Conservation (phyloP, 2,888 invertebrate genomes). For the Temnothorax rugatulus region DNA sequence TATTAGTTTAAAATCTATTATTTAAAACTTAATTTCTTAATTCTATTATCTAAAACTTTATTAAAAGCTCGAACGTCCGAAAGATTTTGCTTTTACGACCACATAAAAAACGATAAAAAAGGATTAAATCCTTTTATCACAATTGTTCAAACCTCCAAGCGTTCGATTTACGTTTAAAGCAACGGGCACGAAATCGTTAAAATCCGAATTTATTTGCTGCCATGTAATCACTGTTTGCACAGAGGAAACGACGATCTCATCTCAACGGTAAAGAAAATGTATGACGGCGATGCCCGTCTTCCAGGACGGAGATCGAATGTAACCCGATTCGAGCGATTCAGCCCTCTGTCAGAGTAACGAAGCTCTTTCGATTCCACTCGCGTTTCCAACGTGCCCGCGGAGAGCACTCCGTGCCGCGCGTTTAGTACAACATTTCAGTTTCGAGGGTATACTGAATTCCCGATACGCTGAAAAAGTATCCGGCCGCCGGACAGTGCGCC, state of each 20-base stretch:
- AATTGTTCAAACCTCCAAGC: background rate
- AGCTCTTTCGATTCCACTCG: conserved; percentile 71
- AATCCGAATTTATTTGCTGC: conserved; percentile 25
- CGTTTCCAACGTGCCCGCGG: conserved; percentile 56
- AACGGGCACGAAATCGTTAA: conserved; percentile 22
- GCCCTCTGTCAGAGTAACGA: conserved; percentile 62
- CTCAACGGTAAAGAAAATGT: conserved; percentile 44
- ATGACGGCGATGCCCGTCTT: conserved; percentile 25
- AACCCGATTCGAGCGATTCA: conserved; percentile 49
- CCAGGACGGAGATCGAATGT: conserved; percentile 46
- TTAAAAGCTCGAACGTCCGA: background rate
- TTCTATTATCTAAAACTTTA: background rate
- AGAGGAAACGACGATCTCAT: conserved; percentile 48
- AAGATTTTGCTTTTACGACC: background rate
- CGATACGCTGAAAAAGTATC: conserved; percentile 20
- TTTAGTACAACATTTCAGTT: conserved; percentile 57
- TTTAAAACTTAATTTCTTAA: background rate
- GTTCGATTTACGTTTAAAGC: conserved; percentile 6
- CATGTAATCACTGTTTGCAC: conserved; percentile 53
- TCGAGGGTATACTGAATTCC: conserved; percentile 52
- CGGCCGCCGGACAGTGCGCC: background rate
- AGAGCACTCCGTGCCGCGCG: conserved; percentile 40
- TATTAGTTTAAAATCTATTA: background rate
- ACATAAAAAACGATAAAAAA: background rate
- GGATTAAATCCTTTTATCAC: background rate